Evolutionary conservation across 2,888 invertebrate species (phyloP), one percentile per base, ranked within the genome.

Genomic region (Palloptera scutellata): DNA sequence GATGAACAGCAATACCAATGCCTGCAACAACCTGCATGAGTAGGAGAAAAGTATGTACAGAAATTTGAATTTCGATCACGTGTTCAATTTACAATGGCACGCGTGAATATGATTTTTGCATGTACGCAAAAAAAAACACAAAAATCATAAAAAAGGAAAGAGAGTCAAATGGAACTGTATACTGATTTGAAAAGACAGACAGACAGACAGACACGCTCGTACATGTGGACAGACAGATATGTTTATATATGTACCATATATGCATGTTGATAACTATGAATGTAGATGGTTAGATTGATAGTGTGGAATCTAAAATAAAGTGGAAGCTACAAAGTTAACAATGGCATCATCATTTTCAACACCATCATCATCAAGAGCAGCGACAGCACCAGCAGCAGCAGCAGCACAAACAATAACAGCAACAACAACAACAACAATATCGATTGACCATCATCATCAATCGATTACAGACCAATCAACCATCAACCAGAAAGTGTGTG

Each of bases 381-480:
- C 42, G 3, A n/a, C n/a, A n/a, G n/a, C n/a, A n/a, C n/a, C 12
- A 66, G 59, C n/a, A 66, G 40, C 54, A 53, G 55, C 42, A 55
- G 48, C 62, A 66, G 30, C 19, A 59, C 11, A 30, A 59, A 60
- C 57, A 61, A 41, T 30, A 1, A 20, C 20, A 41, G 42, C 12
- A 45, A n/a, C 63, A 63, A 45, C 12, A 57, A 2, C 30, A 40
- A 58, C 41, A 57, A 64, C 57, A 19, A 30, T 2, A 53, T 13
- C 59, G 52, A 52, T 52, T 64, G 64, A 53, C 52, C 64, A 64
- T 6, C 52, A n/a, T 48, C 51, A 51, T 51, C 59, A 19, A 52
- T 64, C 59, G 64, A 64, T 64, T 64, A 59, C 51, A 51, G 40
- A 52, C 10, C 59, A 64, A 59, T 64, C 59, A 59, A 52, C 19